phyloP scores from a whole-genome alignment of 2,113 vertebrate genomes.

The rabbit (Oryctolagus cuniculus) region DNA sequence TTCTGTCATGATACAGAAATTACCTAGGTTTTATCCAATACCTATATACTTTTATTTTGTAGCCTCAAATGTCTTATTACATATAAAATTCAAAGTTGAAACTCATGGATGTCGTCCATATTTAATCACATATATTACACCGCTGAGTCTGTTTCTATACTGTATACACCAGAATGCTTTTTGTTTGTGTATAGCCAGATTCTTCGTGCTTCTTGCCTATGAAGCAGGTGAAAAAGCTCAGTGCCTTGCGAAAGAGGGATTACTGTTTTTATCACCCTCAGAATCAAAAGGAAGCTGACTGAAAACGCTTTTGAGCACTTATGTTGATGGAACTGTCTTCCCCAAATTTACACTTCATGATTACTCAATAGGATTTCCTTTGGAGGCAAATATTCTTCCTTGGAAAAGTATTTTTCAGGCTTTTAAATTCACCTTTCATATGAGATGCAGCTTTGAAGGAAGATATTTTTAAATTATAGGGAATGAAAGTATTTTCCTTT shows the following conservation, averaged over 20 bases:
- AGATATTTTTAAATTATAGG: neutral
- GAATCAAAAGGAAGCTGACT: neutral
- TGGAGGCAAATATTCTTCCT: constrained; percentile 6
- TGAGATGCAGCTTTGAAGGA: neutral
- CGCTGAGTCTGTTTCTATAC: neutral
- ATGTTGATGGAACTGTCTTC: neutral
- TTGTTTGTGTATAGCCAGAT: neutral
- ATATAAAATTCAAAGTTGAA: neutral
- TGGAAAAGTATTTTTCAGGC: neutral
- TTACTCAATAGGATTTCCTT: neutral
- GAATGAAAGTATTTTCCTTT: neutral
- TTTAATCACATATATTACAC: constrained; percentile 7
- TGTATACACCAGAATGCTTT: neutral
- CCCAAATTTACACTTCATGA: neutral
- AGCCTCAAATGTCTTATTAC: neutral
- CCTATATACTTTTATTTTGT: neutral
- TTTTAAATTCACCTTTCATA: neutral
- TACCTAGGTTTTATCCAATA: neutral
- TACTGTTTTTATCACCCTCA: neutral
- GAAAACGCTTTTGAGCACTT: constrained; percentile 9
- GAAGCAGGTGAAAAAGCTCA: accelerated
- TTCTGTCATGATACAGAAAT: neutral
- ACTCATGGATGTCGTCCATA: neutral
- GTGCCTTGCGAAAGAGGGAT: neutral
- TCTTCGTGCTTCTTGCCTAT: neutral